phyloP scores from a whole-genome alignment of 2,113 vertebrate species.

The Myrmecophaga tridactyla region DNA sequence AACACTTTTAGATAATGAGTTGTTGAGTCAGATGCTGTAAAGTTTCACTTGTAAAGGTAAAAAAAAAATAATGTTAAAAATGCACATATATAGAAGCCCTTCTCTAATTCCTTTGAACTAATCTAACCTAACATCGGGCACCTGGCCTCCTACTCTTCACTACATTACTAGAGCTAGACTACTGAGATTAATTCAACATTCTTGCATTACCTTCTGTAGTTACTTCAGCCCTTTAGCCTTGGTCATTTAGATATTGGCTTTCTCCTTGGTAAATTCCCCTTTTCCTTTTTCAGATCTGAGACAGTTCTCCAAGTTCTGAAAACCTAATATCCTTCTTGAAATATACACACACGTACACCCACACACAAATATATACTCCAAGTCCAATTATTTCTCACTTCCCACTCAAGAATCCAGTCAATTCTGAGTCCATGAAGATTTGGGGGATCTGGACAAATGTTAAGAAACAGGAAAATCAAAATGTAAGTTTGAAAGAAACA shows the following conservation, averaged over 20 bases:
- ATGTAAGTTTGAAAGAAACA: neutral
- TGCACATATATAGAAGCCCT: fast-evolving
- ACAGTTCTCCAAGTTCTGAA: neutral
- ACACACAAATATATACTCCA: neutral
- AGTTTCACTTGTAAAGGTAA: neutral
- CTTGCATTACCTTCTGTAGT: neutral
- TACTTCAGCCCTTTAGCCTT: neutral
- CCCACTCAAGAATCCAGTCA: neutral
- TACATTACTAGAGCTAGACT: neutral
- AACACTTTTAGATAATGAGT: neutral
- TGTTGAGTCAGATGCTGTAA: neutral
- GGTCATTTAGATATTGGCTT: neutral
- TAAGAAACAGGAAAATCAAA: neutral
- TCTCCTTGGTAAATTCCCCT: neutral
- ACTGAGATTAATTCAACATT: neutral
- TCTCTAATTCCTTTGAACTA: neutral
- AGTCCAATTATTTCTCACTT: neutral
- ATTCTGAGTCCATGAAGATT: neutral
- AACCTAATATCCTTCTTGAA: neutral
- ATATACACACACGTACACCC: fast-evolving
- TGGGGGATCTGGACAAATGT: neutral
- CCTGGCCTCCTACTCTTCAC: neutral
- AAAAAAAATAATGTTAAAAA: neutral
- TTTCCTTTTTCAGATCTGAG: too few species aligned
- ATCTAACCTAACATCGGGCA: neutral